A percentile compares a stretch with the other conserved stretches of the same genome.
Conservation (phyloP, 2,888 invertebrate genomes). For the Eupithecia abbreviata region DNA sequence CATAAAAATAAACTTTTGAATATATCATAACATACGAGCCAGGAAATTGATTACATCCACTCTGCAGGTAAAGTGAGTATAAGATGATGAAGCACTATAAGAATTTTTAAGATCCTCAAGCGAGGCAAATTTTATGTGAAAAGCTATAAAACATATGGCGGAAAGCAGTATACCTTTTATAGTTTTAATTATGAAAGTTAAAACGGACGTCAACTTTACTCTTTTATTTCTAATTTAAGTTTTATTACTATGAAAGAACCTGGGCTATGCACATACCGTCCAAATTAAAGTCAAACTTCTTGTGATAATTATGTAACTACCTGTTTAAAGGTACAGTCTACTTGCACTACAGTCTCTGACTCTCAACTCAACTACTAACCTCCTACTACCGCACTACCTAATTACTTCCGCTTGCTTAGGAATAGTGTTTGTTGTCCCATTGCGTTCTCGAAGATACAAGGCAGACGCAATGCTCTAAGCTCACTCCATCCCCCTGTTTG, state of each 20-base stretch:
- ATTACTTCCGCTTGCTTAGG: background rate
- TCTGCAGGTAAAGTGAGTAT: conserved; percentile 13
- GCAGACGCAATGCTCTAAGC: conserved; percentile 59
- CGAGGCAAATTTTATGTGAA: conserved; percentile 27
- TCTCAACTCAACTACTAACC: background rate
- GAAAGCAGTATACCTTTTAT: conserved; percentile 13
- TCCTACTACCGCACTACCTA: background rate
- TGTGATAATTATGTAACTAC: background rate
- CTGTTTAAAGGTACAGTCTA: background rate
- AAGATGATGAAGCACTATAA: conserved; percentile 12
- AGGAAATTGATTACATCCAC: background rate
- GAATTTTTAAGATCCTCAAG: conserved; percentile 4
- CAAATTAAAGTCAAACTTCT: background rate
- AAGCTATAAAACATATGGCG: conserved; percentile 13
- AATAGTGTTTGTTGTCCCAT: conserved; percentile 2
- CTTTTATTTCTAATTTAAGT: background rate
- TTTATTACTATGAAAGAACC: background rate
- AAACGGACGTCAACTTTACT: conserved; percentile 41
- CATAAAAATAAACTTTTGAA: background rate
- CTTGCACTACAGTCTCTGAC: background rate
- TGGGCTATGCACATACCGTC: background rate
- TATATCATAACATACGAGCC: background rate
- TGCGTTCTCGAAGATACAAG: conserved; percentile 15
- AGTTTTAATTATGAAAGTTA: conserved; percentile 10
- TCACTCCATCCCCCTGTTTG: conserved; percentile 75